These are phyloP conservation scores for Macrotrachela quadricornifera DNA, from an alignment of 1,140 invertebrate genomes.

Conservation along the genomic window DNA sequence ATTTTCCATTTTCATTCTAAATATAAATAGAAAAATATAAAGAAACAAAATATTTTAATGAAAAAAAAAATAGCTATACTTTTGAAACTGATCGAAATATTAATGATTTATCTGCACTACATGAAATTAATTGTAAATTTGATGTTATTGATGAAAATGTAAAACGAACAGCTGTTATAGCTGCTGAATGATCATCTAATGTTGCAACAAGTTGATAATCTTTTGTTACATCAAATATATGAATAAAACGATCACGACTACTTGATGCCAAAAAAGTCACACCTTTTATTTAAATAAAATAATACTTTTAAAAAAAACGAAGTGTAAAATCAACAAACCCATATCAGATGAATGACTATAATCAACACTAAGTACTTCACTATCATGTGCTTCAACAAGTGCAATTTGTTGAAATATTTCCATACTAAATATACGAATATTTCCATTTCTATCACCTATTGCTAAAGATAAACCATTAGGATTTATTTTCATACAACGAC, in stretches of 20 bases:
- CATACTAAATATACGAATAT: constrained; percentile 57
- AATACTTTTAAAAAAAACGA: too few species aligned
- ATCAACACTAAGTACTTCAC: constrained; percentile 83
- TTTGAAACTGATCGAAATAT: constrained; percentile 46
- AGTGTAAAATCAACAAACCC: constrained; percentile 9
- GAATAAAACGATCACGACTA: constrained; percentile 73
- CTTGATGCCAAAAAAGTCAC: constrained; percentile 50
- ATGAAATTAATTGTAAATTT: constrained; percentile 64
- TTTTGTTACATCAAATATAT: constrained; percentile 70
- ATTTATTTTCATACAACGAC: constrained; percentile 64
- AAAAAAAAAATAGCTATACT: too few species aligned
- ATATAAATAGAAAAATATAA: too few species aligned
- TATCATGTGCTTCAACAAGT: constrained; percentile 81
- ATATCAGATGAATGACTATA: constrained; percentile 38
- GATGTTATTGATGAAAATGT: constrained; percentile 36
- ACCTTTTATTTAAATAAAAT: too few species aligned
- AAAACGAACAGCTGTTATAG: constrained; percentile 77
- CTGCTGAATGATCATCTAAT: constrained; percentile 80
- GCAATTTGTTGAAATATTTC: constrained; percentile 40
- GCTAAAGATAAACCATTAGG: constrained; percentile 70
- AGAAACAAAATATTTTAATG: too few species aligned
- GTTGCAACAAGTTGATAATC: constrained; percentile 70
- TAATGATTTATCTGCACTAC: constrained; percentile 84
- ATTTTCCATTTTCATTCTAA: constrained; percentile 11
- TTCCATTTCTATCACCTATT: constrained; percentile 62